Evolutionary conservation across 35 echinoderm and acorn worm species (phyloP), one percentile per base, ranked within the genome.

Genomic region (Heliocidaris erythrogramma): DNA sequence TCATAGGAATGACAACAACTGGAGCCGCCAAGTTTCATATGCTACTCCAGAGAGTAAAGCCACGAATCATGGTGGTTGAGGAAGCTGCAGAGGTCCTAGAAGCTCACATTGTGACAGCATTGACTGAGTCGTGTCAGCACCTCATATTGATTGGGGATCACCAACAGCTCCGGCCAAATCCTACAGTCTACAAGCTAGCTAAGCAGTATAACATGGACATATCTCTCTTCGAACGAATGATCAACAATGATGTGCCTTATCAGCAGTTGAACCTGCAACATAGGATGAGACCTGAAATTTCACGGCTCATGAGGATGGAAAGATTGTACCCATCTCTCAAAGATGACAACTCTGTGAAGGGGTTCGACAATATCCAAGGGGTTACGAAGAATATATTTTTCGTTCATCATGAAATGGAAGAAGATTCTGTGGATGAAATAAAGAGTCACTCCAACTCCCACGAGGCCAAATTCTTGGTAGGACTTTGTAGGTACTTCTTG

Each of bases 81-180:
- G 98, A 99, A 94, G 98, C 98, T 47, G 98, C 98, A 53, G 98
- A 99, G 93, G 98, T 99, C 4, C 56, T 99, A 69, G 98, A 99
- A 94, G 95, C 97, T 35, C 98, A 97, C 32, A 97, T 99, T 17
- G 86, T 97, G 7, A 94, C 98, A 1, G 96, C 97, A 27, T 65
- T 99, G 90, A 99, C 97, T 32, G 61, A 88, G 94, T 94, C 96
- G 13, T 99, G 98, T 92, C 92, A 99, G 69, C 98, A 99, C 47
- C 94, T 99, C 7, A 96, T 99, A 49, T 92, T 99, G 30, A 99
- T 99, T 17, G 98, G 98, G 16, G 98, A 99, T 87, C 98, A 99
- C 31, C 96, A 99, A 59, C 98, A 99, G 91, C 96, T 99, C 14
- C 85, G 98, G 48, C 98, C 98, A 32, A 99, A 96, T 93, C 98